phyloP scores from a whole-genome alignment of 2,113 vertebrate species.

The Orientallactaga bullata region DNA sequence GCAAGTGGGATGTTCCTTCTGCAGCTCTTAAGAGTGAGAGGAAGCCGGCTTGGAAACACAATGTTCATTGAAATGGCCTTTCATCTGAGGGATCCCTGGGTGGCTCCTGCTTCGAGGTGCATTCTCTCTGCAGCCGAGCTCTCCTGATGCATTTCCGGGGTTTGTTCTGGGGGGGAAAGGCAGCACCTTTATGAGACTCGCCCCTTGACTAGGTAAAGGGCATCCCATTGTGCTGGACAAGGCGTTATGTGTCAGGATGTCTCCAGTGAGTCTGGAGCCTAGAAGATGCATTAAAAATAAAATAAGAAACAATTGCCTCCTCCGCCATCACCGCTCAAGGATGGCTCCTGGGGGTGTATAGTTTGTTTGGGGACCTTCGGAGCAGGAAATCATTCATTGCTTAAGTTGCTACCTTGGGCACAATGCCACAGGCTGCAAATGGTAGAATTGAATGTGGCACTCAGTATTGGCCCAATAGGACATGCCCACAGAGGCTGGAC shows the following conservation, averaged over 20 bases:
- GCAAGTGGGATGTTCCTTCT: constrained; percentile 90
- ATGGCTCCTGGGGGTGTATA: background rate
- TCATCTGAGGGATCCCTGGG: constrained; percentile 85
- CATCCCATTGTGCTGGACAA: constrained; percentile 80
- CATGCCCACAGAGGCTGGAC: background rate
- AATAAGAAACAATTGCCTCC: constrained; percentile 37
- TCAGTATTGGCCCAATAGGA: background rate
- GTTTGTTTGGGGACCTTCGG: background rate
- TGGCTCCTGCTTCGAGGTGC: constrained; percentile 75
- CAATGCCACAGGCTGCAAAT: background rate
- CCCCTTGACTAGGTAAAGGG: constrained; percentile 81
- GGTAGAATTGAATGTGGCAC: background rate
- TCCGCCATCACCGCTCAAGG: background rate
- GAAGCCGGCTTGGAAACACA: constrained; percentile 90
- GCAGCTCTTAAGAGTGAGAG: constrained; percentile 85
- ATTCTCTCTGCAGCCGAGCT: constrained; percentile 84
- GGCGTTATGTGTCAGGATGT: constrained; percentile 76
- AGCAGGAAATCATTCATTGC: constrained; percentile 39
- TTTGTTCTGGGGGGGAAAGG: constrained; percentile 88
- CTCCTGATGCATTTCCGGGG: constrained; percentile 89
- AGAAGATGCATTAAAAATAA: constrained; percentile 74
- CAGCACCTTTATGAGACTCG: constrained; percentile 84
- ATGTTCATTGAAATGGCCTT: constrained; percentile 89
- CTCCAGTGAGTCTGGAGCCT: constrained; percentile 81
- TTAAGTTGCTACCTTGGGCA: background rate